Evolutionary conservation across 2,113 vertebrate species (phyloP), one percentile per base, ranked within the genome.

Genomic region (Forbesichthys papilliferus): DNA sequence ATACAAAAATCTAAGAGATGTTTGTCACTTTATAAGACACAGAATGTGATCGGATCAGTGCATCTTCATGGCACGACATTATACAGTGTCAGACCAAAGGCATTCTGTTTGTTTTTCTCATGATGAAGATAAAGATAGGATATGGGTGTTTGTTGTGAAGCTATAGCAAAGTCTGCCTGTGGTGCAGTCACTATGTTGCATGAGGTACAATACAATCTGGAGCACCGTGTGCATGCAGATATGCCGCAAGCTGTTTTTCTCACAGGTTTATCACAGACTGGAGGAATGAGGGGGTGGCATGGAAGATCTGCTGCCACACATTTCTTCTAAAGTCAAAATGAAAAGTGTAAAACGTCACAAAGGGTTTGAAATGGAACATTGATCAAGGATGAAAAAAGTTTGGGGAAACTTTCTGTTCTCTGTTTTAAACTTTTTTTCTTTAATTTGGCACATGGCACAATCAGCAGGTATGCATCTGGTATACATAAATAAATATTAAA

Each of bases 361-460:
- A 75, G 73, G 71, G 56, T 66, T 27, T 8, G 3, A 61, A 81
- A 84, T 79, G 81, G 9, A 84, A 84, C 73, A 79, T 80, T 83
- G 80, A 90, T 87, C 61, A 78, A 81, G 77, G 63, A 83, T 73
- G 81, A 70, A 86, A 76, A 90, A 71, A 81, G 79, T 85, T 89
- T 89, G 84, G 89, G 78, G 86, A 91, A 91, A 91, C 89, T 80
- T 88, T 87, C 83, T 91, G 80, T 86, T 91, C 83, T 88, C 88
- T 75, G 88, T 88, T 91, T 89, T 93, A 91, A 89, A 92, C 91
- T 88, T 89, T 92, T 93, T 88, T 89, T 92, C 93, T 93, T 93
- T 93, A 93, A 93, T 91, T 94, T 93, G 93, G 93, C 93, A 94
- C 93, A 92, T 93, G 93, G 92, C 92, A 94, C 93, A 93, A 93